These are phyloP conservation scores for Escarpia spicata DNA, from an alignment of 2,888 invertebrate species.

Conservation along the genomic window DNA sequence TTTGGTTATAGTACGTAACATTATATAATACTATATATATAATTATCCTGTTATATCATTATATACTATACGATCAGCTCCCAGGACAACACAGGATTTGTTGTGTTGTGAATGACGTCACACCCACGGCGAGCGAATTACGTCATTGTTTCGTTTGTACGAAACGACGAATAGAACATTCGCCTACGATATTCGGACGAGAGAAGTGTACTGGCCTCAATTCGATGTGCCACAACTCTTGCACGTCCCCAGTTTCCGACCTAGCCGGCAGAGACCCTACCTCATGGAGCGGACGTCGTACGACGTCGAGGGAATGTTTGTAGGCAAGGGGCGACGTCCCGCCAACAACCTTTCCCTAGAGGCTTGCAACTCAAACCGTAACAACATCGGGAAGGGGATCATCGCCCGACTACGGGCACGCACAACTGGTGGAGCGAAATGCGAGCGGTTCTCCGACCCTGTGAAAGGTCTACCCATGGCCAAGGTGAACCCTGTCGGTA, in stretches of 20 bases:
- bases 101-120: background rate
- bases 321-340: background rate
- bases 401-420: background rate
- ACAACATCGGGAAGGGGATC: background rate
- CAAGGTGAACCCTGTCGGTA: background rate
- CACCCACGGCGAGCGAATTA: background rate
- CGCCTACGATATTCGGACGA: background rate
- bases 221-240: background rate
- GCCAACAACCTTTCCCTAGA: background rate
- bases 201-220: background rate
- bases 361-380: background rate
- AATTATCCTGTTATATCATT: background rate
- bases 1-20: no score
- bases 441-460: background rate
- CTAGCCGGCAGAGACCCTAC: background rate
- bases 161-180: background rate
- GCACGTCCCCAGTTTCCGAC: constrained; percentile 4
- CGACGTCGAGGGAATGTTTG: background rate
- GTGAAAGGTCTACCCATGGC: background rate
- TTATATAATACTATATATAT: background rate
- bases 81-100: background rate
- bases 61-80: background rate
- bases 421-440: background rate
- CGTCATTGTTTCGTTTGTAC: background rate
- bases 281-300: background rate